These are phyloP conservation scores for Hofmannophila pseudospretella DNA, from an alignment of 2,888 invertebrate genomes.

Conservation along the genomic window DNA sequence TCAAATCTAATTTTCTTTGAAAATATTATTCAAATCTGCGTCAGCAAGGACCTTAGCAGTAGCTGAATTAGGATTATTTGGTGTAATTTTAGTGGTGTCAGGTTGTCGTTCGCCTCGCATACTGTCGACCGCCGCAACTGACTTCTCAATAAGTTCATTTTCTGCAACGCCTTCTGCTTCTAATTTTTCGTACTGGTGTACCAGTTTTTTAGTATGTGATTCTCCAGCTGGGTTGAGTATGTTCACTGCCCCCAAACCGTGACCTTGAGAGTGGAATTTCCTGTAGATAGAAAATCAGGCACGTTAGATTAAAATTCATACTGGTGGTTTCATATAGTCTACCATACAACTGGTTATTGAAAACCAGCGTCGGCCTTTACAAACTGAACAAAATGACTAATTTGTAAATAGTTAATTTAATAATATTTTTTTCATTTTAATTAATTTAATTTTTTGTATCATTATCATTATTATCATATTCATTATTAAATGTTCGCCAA, in stretches of 20 bases:
- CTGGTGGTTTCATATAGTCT: too few species aligned
- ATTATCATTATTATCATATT: too few species aligned
- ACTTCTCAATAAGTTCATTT: slow-evolving; percentile 67
- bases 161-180: slow-evolving; percentile 72
- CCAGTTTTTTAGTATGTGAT: slow-evolving; percentile 78
- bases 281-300: slow-evolving; percentile 58
- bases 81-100: slow-evolving; percentile 23
- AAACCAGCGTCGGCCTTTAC: too few species aligned
- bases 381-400: too few species aligned
- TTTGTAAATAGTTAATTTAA: too few species aligned
- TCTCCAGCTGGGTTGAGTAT: slow-evolving; percentile 70
- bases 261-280: slow-evolving; percentile 80
- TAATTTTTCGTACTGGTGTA: slow-evolving; percentile 79
- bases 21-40: slow-evolving; percentile 51
- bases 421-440: too few species aligned
- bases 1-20: too few species aligned
- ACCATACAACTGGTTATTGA: too few species aligned
- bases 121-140: slow-evolving; percentile 35
- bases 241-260: slow-evolving; percentile 73
- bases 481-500: too few species aligned
- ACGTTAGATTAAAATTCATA: neutral
- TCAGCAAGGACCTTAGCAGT: slow-evolving; percentile 48
- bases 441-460: too few species aligned
- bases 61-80: slow-evolving; percentile 41
- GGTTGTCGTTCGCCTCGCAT: slow-evolving; percentile 36